Conservation (phyloP, 2,888 invertebrate genomes). For the Mantis religiosa region DNA sequence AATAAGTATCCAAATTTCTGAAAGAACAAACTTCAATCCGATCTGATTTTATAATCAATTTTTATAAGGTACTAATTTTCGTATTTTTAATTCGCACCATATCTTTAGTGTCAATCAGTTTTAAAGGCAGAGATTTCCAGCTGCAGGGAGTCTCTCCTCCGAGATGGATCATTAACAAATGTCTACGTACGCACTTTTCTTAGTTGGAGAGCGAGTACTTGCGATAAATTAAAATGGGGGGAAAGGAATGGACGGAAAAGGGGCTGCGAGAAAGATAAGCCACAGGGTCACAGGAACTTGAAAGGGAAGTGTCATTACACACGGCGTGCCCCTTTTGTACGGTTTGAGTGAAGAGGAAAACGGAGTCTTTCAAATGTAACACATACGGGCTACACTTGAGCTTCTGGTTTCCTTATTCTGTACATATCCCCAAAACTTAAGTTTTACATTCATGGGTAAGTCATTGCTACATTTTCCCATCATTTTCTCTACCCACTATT, state of each 20-base stretch:
- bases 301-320: neutral
- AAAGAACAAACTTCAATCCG: too few relatives aligned
- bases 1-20: too few relatives aligned
- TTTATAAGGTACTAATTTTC: too few relatives aligned
- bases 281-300: neutral
- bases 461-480: too few relatives aligned
- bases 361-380: neutral
- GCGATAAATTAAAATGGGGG: neutral
- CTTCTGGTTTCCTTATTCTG: too few relatives aligned
- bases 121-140: neutral
- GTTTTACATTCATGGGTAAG: too few relatives aligned
- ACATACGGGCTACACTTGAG: too few relatives aligned
- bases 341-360: neutral
- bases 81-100: too few relatives aligned
- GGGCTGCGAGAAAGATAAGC: neutral
- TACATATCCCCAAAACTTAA: too few relatives aligned
- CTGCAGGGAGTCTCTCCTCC: neutral
- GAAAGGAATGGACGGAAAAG: neutral
- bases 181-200: neutral
- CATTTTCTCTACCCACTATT: too few relatives aligned
- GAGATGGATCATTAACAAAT: neutral
- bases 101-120: neutral
- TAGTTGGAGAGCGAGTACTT: neutral
- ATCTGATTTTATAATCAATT: too few relatives aligned
- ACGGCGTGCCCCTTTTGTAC: neutral